Conservation (phyloP, 2,888 invertebrate species). For the Aporophyla lueneburgensis region DNA sequence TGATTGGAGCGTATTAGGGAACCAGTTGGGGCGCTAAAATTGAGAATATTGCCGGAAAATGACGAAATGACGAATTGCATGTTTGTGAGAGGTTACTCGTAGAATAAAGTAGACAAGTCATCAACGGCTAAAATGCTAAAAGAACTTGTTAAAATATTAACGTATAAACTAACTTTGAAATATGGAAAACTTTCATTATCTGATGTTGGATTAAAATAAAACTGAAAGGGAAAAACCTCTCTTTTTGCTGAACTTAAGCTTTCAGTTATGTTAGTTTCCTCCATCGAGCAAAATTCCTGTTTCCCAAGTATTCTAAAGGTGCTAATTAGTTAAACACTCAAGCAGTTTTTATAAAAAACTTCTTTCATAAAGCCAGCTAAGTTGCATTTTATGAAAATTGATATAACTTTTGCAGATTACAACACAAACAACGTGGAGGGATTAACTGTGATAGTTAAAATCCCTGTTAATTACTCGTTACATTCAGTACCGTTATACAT, state of each 20-base stretch:
- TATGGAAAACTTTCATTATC: neutral
- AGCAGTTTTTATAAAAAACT: neutral
- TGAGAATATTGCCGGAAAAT: slow-evolving; percentile 3
- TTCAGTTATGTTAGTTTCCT: neutral
- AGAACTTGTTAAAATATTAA: too few relatives aligned
- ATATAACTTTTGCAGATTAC: neutral
- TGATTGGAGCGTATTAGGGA: slow-evolving; percentile 23
- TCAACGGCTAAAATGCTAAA: neutral
- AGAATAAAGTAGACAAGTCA: neutral
- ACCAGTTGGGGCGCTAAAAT: neutral
- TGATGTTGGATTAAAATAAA: neutral
- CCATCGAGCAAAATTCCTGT: neutral
- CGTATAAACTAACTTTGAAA: too few relatives aligned
- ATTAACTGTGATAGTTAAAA: neutral
- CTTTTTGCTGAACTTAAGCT: neutral
- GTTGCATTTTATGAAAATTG: neutral
- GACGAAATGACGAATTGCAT: too few relatives aligned
- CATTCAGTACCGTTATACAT: neutral
- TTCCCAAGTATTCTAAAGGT: neutral
- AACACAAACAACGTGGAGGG: neutral
- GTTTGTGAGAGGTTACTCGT: neutral
- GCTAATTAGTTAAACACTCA: neutral
- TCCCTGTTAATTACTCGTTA: neutral
- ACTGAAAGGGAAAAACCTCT: neutral
- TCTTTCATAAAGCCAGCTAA: neutral